Evolutionary conservation across 1,140 invertebrate genomes (phyloP).

Genomic region (Drosophila jambulina): DNA sequence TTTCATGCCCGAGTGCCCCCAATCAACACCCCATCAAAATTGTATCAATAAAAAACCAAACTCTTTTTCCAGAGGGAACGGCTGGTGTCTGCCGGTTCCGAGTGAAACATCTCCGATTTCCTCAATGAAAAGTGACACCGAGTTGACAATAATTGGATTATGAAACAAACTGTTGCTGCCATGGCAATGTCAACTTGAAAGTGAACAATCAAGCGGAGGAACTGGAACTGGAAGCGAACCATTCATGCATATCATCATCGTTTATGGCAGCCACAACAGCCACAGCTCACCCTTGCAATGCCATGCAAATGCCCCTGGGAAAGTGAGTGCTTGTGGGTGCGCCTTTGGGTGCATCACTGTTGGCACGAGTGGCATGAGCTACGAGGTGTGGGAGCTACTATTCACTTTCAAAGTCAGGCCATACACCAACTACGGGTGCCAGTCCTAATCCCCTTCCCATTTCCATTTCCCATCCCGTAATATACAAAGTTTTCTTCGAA

Average conservation of each 20-base stretch:
- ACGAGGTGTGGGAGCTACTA: conserved; percentile 5
- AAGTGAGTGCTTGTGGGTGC: conserved; percentile 7
- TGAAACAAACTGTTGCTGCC: conserved; percentile 47
- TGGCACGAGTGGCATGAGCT: conserved; percentile 15
- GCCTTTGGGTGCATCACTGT: conserved; percentile 13
- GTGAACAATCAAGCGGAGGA: conserved; percentile 27
- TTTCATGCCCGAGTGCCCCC: conserved; percentile 66
- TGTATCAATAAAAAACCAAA: conserved; percentile 25
- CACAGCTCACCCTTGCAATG: conserved; percentile 10
- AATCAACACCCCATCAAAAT: conserved; percentile 45
- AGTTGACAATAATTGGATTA: conserved; percentile 74
- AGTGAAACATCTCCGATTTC: conserved; percentile 42
- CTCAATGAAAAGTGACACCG: conserved; percentile 72
- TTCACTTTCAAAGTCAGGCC: conserved; percentile 48
- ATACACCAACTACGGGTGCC: conserved; percentile 1
- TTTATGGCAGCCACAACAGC: conserved; percentile 4
- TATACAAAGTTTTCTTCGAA: conserved; percentile 53
- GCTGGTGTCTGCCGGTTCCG: neutral
- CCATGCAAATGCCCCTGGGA: conserved; percentile 50
- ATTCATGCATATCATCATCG: conserved; percentile 47
- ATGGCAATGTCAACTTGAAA: conserved; percentile 26
- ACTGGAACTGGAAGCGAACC: conserved; percentile 18
- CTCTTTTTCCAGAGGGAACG: conserved; percentile 9
- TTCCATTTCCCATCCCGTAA: conserved; percentile 17
- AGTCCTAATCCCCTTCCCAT: neutral